phyloP scores from a whole-genome alignment of 2,113 vertebrate species.

The Ceuthmochares aereus region DNA sequence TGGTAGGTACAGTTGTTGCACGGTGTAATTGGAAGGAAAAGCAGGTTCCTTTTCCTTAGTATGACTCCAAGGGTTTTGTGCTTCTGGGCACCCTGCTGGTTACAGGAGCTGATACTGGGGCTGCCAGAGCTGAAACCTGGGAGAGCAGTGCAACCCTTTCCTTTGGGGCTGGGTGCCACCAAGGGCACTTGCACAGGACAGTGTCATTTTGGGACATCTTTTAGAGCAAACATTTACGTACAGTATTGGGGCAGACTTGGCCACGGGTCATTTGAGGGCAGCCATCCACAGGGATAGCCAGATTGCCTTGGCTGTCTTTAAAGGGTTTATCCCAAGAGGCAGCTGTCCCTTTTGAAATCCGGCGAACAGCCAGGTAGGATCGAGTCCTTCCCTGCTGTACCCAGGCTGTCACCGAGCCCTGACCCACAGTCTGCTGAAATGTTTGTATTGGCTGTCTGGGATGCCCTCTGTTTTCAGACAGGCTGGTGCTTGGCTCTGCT shows the following conservation, averaged over 20 bases:
- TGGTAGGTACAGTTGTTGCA: background rate
- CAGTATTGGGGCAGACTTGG: fast-evolving
- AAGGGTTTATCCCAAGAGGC: conserved; percentile 36
- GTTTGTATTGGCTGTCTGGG: fast-evolving
- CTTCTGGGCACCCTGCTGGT: background rate
- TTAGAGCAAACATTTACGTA: fast-evolving
- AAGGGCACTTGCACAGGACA: background rate
- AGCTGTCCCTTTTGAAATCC: conserved; percentile 11
- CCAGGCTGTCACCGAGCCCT: fast-evolving
- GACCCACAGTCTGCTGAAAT: background rate
- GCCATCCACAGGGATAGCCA: fast-evolving
- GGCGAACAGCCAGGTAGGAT: conserved; percentile 14
- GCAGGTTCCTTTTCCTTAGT: background rate
- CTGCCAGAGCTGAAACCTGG: background rate
- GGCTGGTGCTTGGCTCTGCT: background rate
- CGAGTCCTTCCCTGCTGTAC: background rate
- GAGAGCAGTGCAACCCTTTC: background rate
- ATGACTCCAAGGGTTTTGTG: background rate
- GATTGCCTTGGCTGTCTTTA: conserved; percentile 56
- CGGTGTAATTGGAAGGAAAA: background rate
- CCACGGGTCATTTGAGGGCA: conserved; percentile 20
- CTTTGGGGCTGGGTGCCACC: background rate
- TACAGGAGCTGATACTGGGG: fast-evolving
- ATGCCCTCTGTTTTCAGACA: fast-evolving
- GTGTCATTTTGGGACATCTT: background rate